These are phyloP conservation scores for Plagiodera versicolora DNA, from an alignment of 2,888 invertebrate species.

Conservation along the genomic window DNA sequence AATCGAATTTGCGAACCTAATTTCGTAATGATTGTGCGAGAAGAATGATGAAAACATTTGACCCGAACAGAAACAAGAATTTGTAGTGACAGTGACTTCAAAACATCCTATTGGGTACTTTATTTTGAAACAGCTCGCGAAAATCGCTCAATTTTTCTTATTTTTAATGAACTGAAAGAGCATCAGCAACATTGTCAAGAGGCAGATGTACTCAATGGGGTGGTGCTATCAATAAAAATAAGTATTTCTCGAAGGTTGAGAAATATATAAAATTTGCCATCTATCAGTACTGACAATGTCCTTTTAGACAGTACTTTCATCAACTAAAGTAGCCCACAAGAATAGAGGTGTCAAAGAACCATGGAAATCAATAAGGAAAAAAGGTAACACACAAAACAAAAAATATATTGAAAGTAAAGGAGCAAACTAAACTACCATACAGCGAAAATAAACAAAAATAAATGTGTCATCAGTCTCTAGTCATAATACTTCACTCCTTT, in stretches of 20 bases:
- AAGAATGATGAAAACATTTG: not conserved
- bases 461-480: conserved; percentile 21
- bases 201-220: too few relatives aligned
- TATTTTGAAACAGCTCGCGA: too few relatives aligned
- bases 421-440: conserved; percentile 11
- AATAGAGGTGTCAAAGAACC: not conserved
- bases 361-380: not conserved
- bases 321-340: not conserved
- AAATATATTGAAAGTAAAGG: conserved; percentile 12
- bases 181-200: too few relatives aligned
- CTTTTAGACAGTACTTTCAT: not conserved
- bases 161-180: too few relatives aligned
- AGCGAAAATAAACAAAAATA: conserved; percentile 16
- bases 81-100: too few relatives aligned
- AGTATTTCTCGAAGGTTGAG: too few relatives aligned
- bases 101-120: too few relatives aligned
- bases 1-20: not conserved
- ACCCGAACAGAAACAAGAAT: too few relatives aligned
- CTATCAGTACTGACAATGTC: too few relatives aligned
- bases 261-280: too few relatives aligned
- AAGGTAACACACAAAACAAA: conserved; percentile 7
- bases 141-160: too few relatives aligned
- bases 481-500: conserved; percentile 27
- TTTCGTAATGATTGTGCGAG: not conserved
- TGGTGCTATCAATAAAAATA: too few relatives aligned